Evolutionary conservation across 2,797 vertebrate genomes (phyloP).

Genomic region (Coranthus polyacanthus): DNA sequence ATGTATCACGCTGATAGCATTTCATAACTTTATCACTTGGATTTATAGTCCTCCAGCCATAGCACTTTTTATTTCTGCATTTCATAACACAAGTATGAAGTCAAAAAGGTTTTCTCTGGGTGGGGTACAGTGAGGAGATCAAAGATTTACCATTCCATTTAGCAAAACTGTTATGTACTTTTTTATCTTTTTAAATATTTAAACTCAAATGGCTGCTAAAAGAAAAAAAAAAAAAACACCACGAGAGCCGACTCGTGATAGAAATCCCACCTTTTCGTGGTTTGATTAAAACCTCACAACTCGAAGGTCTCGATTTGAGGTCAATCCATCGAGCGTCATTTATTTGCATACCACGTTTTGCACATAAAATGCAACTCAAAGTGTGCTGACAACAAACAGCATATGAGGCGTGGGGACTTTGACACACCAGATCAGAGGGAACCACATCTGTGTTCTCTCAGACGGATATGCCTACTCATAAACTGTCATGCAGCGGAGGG

Average conservation of each 20-base stretch:
- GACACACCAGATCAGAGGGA: conserved; percentile 68
- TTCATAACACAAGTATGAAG: conserved; percentile 15
- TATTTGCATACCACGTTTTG: conserved; percentile 29
- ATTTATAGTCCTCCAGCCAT: conserved; percentile 39
- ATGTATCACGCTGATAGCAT: conserved; percentile 36
- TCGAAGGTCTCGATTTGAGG: conserved; percentile 17
- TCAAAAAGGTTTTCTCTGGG: conserved; percentile 7
- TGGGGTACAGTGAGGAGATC: conserved; percentile 15
- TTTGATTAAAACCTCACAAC: conserved; percentile 15
- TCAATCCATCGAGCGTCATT: conserved; percentile 28
- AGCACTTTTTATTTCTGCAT: conserved; percentile 32
- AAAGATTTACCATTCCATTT: conserved; percentile 31
- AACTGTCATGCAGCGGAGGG: conserved; percentile 45
- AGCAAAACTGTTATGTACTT: neutral
- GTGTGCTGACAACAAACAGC: conserved; percentile 52
- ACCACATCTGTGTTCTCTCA: conserved; percentile 51
- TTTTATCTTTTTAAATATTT: conserved; percentile 22
- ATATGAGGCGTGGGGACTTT: conserved; percentile 46
- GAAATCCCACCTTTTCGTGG: neutral
- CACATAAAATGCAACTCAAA: conserved; percentile 41
- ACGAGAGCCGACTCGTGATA: too few species aligned
- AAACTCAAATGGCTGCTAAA: neutral
- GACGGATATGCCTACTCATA: conserved; percentile 49
- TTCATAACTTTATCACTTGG: conserved; percentile 43
- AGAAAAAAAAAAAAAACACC: neutral